These are phyloP conservation scores for Corticium candelabrum DNA, from an alignment of 37 sponge, comb jelly and placozoan genomes.

Conservation along the genomic window DNA sequence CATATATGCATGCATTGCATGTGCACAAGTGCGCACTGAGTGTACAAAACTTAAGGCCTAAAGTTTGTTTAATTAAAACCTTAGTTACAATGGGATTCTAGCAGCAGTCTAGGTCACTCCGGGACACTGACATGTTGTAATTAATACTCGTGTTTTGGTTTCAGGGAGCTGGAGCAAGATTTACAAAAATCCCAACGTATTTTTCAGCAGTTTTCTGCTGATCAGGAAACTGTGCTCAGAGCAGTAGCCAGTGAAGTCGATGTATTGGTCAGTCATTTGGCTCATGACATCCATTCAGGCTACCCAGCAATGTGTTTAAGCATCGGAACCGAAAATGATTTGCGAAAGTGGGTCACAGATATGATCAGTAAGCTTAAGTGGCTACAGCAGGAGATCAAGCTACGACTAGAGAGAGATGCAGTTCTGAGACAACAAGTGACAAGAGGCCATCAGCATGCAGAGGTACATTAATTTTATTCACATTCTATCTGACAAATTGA, in stretches of 20 bases:
- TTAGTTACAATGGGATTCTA: too few relatives aligned
- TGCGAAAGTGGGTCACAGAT: not conserved
- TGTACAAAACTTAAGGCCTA: too few relatives aligned
- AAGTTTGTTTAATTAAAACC: too few relatives aligned
- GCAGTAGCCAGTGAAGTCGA: conserved; percentile 1
- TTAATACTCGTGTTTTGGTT: too few relatives aligned
- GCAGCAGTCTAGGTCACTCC: too few relatives aligned
- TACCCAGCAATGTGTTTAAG: not conserved
- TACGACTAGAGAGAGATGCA: not conserved
- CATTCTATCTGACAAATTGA: too few relatives aligned
- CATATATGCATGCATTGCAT: too few relatives aligned
- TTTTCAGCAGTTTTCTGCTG: not conserved
- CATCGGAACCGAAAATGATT: not conserved
- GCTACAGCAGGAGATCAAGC: not conserved
- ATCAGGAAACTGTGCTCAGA: not conserved
- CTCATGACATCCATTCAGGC: not conserved
- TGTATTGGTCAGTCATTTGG: not conserved
- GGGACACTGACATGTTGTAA: too few relatives aligned
- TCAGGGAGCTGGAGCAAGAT: not conserved
- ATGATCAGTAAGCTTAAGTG: not conserved
- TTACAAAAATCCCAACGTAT: not conserved
- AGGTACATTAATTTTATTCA: too few relatives aligned
- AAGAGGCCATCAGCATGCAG: not conserved
- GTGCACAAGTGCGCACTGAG: too few relatives aligned
- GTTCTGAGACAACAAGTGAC: not conserved